A percentile compares a stretch with the other conserved stretches of the same genome.
Evolutionary conservation across 2,888 invertebrate species (phyloP).

Genomic region (Dryadula phaetusa): DNA sequence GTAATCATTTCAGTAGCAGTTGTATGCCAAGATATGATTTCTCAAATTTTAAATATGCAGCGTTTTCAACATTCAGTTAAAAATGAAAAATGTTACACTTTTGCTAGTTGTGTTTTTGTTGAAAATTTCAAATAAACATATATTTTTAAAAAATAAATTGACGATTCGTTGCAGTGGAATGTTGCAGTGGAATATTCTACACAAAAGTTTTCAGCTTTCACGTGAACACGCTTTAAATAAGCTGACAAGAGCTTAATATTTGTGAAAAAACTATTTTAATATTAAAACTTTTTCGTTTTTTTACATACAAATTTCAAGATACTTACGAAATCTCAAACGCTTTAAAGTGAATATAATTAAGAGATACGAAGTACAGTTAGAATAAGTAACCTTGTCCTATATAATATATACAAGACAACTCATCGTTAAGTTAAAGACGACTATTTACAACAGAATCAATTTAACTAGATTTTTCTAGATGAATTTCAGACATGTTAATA

Average conservation of each 20-base stretch:
- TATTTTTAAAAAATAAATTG: background rate
- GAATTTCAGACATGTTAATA: background rate
- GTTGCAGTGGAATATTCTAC: no score
- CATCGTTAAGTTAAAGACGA: background rate
- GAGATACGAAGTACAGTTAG: constrained; percentile 8
- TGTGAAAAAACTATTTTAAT: background rate
- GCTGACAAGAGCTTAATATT: background rate
- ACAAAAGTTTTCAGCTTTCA: background rate
- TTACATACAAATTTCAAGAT: no score
- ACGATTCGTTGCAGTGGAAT: background rate
- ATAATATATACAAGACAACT: background rate
- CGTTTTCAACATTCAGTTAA: background rate
- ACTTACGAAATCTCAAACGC: background rate
- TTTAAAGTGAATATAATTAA: constrained; percentile 9
- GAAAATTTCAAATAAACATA: background rate
- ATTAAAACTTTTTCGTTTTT: background rate
- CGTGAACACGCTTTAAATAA: background rate
- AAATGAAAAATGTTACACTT: background rate
- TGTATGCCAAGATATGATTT: constrained; percentile 2
- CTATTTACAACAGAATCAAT: background rate
- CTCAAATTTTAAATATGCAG: background rate
- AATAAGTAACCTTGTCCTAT: constrained; percentile 22
- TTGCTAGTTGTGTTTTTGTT: background rate
- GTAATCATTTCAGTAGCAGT: background rate
- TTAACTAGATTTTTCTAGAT: background rate